A percentile compares a stretch with the other conserved stretches of the same genome.
Conservation (phyloP, 2,888 invertebrate genomes). For the Hymenopus coronatus region DNA sequence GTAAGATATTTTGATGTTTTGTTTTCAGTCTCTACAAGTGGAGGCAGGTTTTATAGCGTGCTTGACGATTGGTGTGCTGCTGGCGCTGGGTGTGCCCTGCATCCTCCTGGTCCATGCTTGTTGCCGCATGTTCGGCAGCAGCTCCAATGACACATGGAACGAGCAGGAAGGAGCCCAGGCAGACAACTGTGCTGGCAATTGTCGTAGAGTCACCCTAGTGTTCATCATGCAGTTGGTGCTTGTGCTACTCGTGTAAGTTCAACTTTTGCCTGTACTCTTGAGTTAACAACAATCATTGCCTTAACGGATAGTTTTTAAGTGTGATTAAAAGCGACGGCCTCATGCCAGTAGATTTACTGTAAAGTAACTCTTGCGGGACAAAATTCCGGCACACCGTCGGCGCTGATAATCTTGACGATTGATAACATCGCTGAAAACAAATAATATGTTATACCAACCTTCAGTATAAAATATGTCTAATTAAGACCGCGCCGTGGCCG, state of each 20-base stretch:
- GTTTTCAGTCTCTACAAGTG: constrained; percentile 64
- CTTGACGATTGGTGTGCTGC: constrained; percentile 59
- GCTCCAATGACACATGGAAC: constrained; percentile 46
- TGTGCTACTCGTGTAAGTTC: constrained; percentile 45
- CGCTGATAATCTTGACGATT: too few relatives aligned
- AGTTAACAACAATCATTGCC: too few relatives aligned
- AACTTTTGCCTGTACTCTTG: too few relatives aligned
- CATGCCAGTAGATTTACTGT: too few relatives aligned
- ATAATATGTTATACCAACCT: too few relatives aligned
- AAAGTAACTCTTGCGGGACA: too few relatives aligned
- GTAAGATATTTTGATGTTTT: constrained; percentile 12
- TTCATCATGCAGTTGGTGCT: constrained; percentile 29
- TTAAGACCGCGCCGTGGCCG: too few relatives aligned
- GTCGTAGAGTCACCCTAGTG: constrained; percentile 38
- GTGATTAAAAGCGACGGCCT: too few relatives aligned
- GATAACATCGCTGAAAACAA: too few relatives aligned
- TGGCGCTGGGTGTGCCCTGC: constrained; percentile 64
- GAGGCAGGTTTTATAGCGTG: constrained; percentile 67
- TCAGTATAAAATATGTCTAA: too few relatives aligned
- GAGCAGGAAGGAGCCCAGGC: constrained; percentile 25
- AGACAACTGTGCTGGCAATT: constrained; percentile 17
- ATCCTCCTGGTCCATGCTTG: constrained; percentile 56
- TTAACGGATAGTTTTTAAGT: too few relatives aligned
- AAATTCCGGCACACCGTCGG: too few relatives aligned
- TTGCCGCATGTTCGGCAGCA: constrained; percentile 38